Evolutionary conservation across 2,113 vertebrate genomes (phyloP).

Genomic region (Reinhardtius hippoglossoides): DNA sequence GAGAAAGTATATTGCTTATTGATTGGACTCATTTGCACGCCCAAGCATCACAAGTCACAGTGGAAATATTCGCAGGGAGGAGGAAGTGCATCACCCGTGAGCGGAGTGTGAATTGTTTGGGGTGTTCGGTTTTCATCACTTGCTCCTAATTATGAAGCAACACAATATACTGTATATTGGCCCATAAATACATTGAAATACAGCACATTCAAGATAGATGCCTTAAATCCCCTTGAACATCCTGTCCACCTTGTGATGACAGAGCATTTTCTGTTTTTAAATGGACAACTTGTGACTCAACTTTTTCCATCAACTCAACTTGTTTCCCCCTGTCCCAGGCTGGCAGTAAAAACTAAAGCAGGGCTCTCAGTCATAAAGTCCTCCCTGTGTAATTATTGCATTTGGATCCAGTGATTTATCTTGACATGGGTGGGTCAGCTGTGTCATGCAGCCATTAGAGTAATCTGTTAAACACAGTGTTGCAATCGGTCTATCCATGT

Average conservation of each 20-base stretch:
- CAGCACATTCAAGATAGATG: neutral
- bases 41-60: slow-evolving; percentile 37
- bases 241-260: neutral
- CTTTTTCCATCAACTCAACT: neutral
- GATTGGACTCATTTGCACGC: slow-evolving; percentile 41
- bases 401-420: slow-evolving; percentile 28
- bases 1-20: slow-evolving; percentile 71
- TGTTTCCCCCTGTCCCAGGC: neutral
- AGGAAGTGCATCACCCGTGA: slow-evolving; percentile 29
- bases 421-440: slow-evolving; percentile 21
- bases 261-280: neutral
- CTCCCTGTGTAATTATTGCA: slow-evolving; percentile 7
- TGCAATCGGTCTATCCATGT: slow-evolving; percentile 7
- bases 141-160: neutral
- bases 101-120: neutral
- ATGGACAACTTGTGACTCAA: neutral
- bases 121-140: slow-evolving; percentile 3
- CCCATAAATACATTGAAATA: neutral
- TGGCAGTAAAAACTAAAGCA: neutral
- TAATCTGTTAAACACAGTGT: slow-evolving; percentile 24
- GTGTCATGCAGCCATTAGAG: slow-evolving; percentile 30
- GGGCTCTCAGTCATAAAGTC: neutral
- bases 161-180: neutral
- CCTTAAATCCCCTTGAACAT: neutral
- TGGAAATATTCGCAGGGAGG: slow-evolving; percentile 75